Evolutionary conservation across 2,888 invertebrate species (phyloP), one percentile per base, ranked within the genome.

Genomic region (Tiliacea aurago): DNA sequence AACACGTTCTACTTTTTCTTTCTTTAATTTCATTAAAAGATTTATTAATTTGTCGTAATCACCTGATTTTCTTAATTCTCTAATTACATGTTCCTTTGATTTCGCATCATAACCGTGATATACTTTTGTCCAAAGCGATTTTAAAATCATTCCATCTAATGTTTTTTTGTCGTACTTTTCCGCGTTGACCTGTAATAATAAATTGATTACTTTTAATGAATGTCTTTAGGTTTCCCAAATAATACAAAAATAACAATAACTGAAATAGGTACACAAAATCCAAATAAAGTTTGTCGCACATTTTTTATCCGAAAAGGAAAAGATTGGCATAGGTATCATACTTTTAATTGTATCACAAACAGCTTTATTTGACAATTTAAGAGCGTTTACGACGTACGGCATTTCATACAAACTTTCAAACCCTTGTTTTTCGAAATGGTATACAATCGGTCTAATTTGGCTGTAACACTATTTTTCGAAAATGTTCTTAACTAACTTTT

Each of bases 111-210:
- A 91, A n/a, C 89, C 87, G 7, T 85, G 84, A 74, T 91, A 95
- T 0, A 94, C 94, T 87, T 94, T 95, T 0, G 94, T 93, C 95
- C 95, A 95, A 1, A 95, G 88, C 70, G 89, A 91, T 87, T 93
- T 95, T 23, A 95, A 83, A 33, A 95, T 79, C 94, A 95, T 93
- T 13, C 93, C 93, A 13, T 95, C 95, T 28, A 95, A 73, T 3
- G 92, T 93, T 87, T 94, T 93, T 68, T 86, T 92, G 63, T 92
- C 93, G 37, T 90, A 89, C 0, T 75, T 84, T 56, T 86, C 83
- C 2, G 88, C 83, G 41, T 84, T 73, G 1, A 91, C 88, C 95
- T 94, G 87, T 53, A 33, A 62, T 37, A 73, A 72, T 23, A 37
- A 68, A 73, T 43, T n/a, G 9, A 45, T 55, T 28, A 49, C 2